These are phyloP conservation scores for Pogoniulus pusillus DNA, from an alignment of 2,797 vertebrate genomes.

Conservation along the genomic window DNA sequence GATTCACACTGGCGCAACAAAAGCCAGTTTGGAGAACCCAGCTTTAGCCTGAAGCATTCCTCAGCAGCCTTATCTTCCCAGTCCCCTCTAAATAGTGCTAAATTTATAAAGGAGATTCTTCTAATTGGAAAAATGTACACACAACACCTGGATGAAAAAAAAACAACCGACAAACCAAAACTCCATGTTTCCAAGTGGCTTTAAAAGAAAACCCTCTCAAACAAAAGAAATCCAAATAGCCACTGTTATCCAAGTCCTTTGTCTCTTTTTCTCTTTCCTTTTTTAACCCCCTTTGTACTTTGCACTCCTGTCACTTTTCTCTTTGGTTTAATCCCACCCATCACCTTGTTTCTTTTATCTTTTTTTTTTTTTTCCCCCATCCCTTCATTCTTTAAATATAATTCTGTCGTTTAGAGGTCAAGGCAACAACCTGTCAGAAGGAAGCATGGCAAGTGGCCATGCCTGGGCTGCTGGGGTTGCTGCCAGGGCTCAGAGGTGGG, in stretches of 20 bases:
- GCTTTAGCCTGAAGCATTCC: slow-evolving; percentile 63
- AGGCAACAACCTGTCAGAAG: background rate
- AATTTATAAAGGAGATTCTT: slow-evolving; percentile 49
- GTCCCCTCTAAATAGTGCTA: slow-evolving; percentile 55
- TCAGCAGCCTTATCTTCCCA: slow-evolving; percentile 49
- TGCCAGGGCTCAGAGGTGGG: background rate
- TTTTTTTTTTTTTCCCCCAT: background rate
- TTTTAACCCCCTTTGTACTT: slow-evolving; percentile 36
- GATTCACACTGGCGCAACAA: slow-evolving; percentile 64
- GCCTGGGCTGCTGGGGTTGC: background rate
- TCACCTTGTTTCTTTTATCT: background rate
- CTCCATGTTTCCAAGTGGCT: background rate
- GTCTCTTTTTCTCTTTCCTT: slow-evolving; percentile 5
- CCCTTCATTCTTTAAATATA: background rate
- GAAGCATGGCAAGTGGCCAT: fast-evolving
- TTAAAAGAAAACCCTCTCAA: slow-evolving; percentile 5
- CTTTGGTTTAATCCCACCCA: slow-evolving; percentile 7
- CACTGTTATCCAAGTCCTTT: slow-evolving; percentile 11
- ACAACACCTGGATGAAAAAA: slow-evolving; percentile 7
- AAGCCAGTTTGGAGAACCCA: slow-evolving; percentile 63
- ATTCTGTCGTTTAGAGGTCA: slow-evolving; percentile 9
- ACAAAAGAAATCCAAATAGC: slow-evolving; percentile 59
- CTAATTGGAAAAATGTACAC: slow-evolving; percentile 57
- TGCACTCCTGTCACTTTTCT: background rate
- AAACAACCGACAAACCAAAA: too few relatives aligned